A percentile compares a stretch with the other conserved stretches of the same genome.
phyloP scores from a whole-genome alignment of 2,888 invertebrate genomes.

The Sclerodermus sp. region DNA sequence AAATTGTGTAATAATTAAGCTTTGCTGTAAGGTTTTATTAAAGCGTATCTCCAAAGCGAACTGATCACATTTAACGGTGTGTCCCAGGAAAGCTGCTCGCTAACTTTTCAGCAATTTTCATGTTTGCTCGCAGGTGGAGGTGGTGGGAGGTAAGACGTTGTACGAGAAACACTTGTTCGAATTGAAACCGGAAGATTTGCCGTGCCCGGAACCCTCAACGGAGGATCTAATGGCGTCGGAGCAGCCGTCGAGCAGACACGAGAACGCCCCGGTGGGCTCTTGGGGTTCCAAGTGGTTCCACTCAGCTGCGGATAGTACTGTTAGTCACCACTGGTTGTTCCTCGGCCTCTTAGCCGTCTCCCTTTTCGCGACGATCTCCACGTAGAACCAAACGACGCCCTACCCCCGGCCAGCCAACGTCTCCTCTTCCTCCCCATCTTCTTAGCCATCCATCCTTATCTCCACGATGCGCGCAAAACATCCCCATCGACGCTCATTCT shows the following conservation, averaged over 20 bases:
- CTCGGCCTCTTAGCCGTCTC: conserved; percentile 28
- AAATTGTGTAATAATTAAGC: no score
- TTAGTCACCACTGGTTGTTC: conserved; percentile 2
- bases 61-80: no score
- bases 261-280: conserved; percentile 42
- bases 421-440: no score
- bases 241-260: conserved; percentile 49
- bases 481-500: no score
- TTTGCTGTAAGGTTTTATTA: no score
- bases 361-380: conserved; percentile 32
- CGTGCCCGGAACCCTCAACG: conserved; percentile 47
- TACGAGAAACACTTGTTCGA: conserved; percentile 46
- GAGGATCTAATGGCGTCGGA: conserved; percentile 55
- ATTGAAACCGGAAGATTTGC: conserved; percentile 46
- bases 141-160: conserved; percentile 42
- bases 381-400: no score
- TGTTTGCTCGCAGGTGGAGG: conserved; percentile 28
- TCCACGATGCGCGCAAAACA: no score
- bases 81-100: no score
- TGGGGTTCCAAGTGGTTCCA: conserved; percentile 43
- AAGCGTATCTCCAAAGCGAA: no score
- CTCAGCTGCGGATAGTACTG: conserved; percentile 28
- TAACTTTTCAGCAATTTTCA: no score
- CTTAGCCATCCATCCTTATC: no score
- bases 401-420: no score